Evolutionary conservation across 2,797 vertebrate species (phyloP).

Genomic region (Sternarchorhynchus goeldii): DNA sequence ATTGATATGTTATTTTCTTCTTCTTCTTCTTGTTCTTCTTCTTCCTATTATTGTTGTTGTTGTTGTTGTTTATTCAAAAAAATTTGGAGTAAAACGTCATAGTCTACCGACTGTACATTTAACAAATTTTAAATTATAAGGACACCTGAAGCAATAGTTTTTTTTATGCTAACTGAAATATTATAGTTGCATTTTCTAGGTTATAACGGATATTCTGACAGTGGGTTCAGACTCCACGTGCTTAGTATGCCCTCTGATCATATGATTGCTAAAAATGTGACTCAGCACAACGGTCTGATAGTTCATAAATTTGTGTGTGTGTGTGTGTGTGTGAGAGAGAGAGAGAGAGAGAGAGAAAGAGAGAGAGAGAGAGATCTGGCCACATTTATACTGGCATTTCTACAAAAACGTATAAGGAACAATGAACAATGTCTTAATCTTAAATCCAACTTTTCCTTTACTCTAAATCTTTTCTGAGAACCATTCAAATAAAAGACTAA

Average conservation of each 20-base stretch:
- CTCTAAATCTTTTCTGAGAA: constrained; percentile 15
- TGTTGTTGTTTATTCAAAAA: not conserved
- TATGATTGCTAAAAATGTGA: constrained; percentile 49
- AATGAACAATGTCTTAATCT: constrained; percentile 36
- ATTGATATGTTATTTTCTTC: not conserved
- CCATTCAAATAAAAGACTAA: not conserved
- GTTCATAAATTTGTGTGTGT: constrained; percentile 22
- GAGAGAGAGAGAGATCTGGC: not conserved
- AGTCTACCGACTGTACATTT: not conserved
- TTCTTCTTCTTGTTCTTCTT: too few relatives aligned
- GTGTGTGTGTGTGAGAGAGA: not conserved
- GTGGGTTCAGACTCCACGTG: constrained; percentile 16
- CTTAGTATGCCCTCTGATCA: constrained; percentile 43
- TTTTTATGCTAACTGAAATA: not conserved
- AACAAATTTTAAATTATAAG: not conserved
- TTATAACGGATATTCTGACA: constrained; percentile 1
- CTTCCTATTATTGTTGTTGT: too few relatives aligned
- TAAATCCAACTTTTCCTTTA: constrained; percentile 4
- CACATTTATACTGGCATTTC: constrained; percentile 18
- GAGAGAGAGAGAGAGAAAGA: too few relatives aligned
- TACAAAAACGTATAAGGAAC: constrained; percentile 25
- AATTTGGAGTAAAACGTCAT: not conserved
- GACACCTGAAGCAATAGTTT: not conserved
- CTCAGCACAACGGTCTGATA: constrained; percentile 19
- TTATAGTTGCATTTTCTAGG: not conserved